Evolutionary conservation across 2,888 invertebrate genomes (phyloP), one percentile per base, ranked within the genome.

Genomic region (Strigamia crassipes): DNA sequence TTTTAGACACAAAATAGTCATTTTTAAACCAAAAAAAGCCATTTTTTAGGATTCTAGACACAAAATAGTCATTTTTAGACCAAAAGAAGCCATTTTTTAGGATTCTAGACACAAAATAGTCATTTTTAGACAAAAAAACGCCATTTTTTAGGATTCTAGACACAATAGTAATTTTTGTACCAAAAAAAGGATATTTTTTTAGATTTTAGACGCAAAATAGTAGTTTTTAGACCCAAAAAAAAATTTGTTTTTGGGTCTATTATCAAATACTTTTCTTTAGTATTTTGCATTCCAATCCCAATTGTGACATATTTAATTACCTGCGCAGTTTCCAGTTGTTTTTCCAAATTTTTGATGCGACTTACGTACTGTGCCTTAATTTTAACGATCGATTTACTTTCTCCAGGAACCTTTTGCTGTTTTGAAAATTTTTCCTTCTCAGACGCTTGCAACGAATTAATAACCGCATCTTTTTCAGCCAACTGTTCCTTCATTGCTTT

Each of bases 381-480:
- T 88, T 94, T 94, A 79, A 93, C 91, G 91, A 92, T 86, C 94
- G 94, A 86, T 94, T 94, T 41, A 92, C 90, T 82, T 92, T 91
- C 83, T 94, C 93, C 80, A 94, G 88, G 86, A 94, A 93, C 84
- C 92, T 91, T 83, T 31, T 80, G 56, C 73, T 66, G 38, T 81
- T 66, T 80, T 2, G 38, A 15, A 2, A 38, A 15, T 13, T 21
- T 56, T 12, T 34, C 81, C 31, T 78, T 78, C 18, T 23, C 27
- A 27, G 15, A 1, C 18, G 12, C 15, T 5, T 80, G 80, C 15
- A 80, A 56, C 3, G 31, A 34, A 66, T 15, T 2, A 18, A 81
- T 78, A 66, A 61, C 34, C 1, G 61, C 34, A 15, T 82, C 82
- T 41, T 82, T 82, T 41, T 81, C 80, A 13, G 27, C 21, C 23